Evolutionary conservation across 2,797 vertebrate genomes (phyloP).

Genomic region (Hafferia zeledoni): DNA sequence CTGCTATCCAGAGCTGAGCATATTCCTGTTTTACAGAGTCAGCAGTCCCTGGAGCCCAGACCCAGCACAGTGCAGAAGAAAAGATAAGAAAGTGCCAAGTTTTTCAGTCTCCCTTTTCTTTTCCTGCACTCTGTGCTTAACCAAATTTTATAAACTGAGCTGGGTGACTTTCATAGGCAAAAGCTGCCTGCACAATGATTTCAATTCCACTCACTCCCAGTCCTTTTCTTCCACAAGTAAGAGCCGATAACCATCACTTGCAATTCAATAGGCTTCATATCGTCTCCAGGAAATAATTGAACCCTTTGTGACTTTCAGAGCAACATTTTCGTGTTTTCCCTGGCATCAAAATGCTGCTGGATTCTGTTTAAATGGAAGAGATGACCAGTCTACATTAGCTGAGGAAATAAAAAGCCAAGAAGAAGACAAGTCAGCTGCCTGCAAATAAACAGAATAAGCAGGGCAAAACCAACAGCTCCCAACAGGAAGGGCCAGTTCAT

Average conservation of each 20-base stretch:
- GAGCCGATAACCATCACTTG: conserved; percentile 48
- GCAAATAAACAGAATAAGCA: background rate
- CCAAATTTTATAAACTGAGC: background rate
- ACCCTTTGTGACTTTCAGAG: conserved; percentile 49
- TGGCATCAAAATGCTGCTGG: conserved; percentile 39
- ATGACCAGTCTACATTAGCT: background rate
- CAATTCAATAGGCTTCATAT: conserved; percentile 65
- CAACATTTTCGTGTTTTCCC: conserved; percentile 50
- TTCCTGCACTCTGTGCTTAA: background rate
- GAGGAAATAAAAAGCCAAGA: background rate
- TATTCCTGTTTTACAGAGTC: background rate
- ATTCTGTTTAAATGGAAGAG: conserved; percentile 40
- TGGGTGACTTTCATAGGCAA: conserved; percentile 18
- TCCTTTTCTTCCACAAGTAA: conserved; percentile 21
- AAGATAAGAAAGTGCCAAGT: background rate
- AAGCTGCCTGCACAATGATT: conserved; percentile 14
- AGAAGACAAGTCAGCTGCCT: conserved; percentile 5
- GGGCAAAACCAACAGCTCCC: background rate
- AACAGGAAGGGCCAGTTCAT: background rate
- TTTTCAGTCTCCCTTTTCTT: background rate
- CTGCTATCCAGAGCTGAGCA: background rate
- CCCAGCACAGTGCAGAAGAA: background rate
- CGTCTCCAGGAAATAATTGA: conserved; percentile 56
- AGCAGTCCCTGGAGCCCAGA: background rate
- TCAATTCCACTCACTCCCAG: conserved; percentile 19